phyloP scores from a whole-genome alignment of 2,888 invertebrate species.

The Dynastes hyllus region DNA sequence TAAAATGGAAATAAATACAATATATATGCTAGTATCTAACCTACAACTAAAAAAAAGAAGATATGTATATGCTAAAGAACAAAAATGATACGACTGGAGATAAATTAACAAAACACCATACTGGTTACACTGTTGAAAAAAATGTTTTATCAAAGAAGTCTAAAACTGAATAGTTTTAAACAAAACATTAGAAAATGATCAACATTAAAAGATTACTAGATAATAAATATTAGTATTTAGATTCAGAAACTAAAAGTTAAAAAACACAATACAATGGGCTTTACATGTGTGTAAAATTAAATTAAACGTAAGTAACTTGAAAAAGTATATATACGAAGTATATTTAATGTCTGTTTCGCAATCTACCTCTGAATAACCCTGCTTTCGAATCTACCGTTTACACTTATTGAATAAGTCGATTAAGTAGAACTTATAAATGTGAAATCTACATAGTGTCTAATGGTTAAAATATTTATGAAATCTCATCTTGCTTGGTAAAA shows the following conservation, averaged over 20 bases:
- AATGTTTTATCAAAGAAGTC: neutral
- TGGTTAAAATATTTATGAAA: no score
- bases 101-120: constrained; percentile 5
- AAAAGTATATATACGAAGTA: no score
- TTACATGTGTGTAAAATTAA: constrained; percentile 17
- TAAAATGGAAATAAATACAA: constrained; percentile 17
- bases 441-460: no score
- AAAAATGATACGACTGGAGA: neutral
- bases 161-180: neutral
- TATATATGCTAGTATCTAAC: constrained; percentile 25
- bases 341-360: constrained; percentile 17
- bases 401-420: neutral
- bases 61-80: neutral
- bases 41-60: constrained; percentile 19
- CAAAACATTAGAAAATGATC: neutral
- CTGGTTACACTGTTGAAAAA: neutral
- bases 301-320: no score
- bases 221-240: constrained; percentile 19
- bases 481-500: no score
- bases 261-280: constrained; percentile 11
- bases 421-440: no score
- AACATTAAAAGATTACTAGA: constrained; percentile 9
- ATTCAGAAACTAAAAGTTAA: neutral
- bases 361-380: constrained; percentile 26
- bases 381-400: constrained; percentile 4